phyloP scores from a whole-genome alignment of 2,113 vertebrate species.

The Brevimyrus niger region DNA sequence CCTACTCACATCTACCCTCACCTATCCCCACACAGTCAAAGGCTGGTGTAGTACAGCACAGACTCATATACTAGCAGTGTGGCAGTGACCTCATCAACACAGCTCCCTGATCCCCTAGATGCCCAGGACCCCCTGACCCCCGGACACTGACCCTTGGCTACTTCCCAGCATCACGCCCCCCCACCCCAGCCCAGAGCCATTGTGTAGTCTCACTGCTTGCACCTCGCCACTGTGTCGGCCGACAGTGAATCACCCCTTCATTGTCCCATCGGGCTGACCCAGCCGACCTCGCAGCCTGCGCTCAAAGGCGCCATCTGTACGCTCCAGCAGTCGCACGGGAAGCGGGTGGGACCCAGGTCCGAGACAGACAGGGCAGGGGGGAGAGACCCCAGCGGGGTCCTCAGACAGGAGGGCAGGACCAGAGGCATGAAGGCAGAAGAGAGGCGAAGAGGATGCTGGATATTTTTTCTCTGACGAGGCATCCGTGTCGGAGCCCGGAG shows the following conservation, averaged over 20 bases:
- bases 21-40: neutral
- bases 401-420: slow-evolving; percentile 4
- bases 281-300: slow-evolving; percentile 61
- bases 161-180: slow-evolving; percentile 10
- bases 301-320: slow-evolving; percentile 73
- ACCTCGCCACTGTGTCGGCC: slow-evolving; percentile 52
- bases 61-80: slow-evolving; percentile 21
- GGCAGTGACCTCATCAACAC: neutral
- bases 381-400: slow-evolving; percentile 15
- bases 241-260: slow-evolving; percentile 59
- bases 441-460: neutral
- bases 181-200: slow-evolving; percentile 49
- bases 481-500: neutral
- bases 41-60: neutral
- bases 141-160: slow-evolving; percentile 24
- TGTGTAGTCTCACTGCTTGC: slow-evolving; percentile 67
- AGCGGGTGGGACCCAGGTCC: slow-evolving; percentile 24
- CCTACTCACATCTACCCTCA: neutral
- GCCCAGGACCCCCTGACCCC: neutral
- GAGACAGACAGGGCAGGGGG: slow-evolving; percentile 15
- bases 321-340: slow-evolving; percentile 62
- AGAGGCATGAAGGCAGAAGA: slow-evolving; percentile 17
- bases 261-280: slow-evolving; percentile 66
- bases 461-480: neutral
- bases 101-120: neutral